These are phyloP conservation scores for Pleuronectes platessa DNA, from an alignment of 2,113 vertebrate genomes.

Conservation along the genomic window DNA sequence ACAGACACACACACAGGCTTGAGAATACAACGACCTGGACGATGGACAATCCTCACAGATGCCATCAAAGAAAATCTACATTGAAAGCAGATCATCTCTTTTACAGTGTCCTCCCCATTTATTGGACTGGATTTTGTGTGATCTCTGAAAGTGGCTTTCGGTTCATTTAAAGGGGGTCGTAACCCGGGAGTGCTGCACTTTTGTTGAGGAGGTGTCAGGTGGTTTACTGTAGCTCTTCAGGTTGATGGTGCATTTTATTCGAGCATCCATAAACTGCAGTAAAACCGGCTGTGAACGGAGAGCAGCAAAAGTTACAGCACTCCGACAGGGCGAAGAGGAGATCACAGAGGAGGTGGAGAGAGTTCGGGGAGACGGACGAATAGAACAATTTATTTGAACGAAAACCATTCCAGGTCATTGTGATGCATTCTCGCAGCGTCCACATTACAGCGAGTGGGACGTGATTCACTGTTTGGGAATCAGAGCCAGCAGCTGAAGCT, in stretches of 20 bases:
- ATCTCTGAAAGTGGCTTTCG: neutral
- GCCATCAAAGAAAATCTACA: neutral
- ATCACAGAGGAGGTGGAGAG: conserved; percentile 24
- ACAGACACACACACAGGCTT: no score
- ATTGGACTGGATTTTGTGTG: neutral
- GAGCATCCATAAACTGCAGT: conserved; percentile 43
- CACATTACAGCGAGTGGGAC: neutral
- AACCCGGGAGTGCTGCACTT: conserved; percentile 17
- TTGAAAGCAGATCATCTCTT: conserved; percentile 5
- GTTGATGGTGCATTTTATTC: conserved; percentile 53
- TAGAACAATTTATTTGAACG: neutral
- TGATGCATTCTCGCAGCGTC: neutral
- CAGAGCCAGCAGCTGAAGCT: conserved; percentile 18
- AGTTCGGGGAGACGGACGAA: neutral
- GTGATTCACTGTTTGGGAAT: conserved; percentile 12
- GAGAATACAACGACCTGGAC: no score
- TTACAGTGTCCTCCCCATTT: neutral
- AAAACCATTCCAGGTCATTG: neutral
- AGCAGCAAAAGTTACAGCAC: conserved; percentile 21
- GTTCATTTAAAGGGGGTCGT: neutral
- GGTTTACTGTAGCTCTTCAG: conserved; percentile 40
- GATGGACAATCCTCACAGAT: neutral
- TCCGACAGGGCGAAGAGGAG: conserved; percentile 20
- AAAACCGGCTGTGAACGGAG: conserved; percentile 49
- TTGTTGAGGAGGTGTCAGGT: conserved; percentile 17